Evolutionary conservation across 2,888 invertebrate species (phyloP), one percentile per base, ranked within the genome.

Genomic region (Eilema depressum): DNA sequence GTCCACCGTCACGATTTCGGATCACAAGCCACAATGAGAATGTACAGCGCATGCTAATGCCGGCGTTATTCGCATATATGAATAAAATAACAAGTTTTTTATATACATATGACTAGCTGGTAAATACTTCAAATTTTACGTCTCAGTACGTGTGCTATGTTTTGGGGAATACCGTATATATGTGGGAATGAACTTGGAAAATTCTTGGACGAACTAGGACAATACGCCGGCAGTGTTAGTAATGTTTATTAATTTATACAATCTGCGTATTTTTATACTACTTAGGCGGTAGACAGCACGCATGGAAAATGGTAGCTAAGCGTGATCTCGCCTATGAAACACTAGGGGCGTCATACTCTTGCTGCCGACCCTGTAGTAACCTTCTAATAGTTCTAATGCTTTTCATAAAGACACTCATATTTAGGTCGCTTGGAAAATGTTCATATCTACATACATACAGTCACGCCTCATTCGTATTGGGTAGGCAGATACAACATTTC

Each of bases 21-120:
- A 92, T 90, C 92, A 91, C 89, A 91, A 88, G 86, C 90, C 87
- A 90, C 93, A 90, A 90, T 89, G 86, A 88, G 86, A 87, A 90
- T 91, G 93, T 88, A 90, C 85, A 82, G 86, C 83, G 92, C 90
- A 91, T 91, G 89, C 87, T 92, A 92, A 93, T 92, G 85, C 78
- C 68, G 83, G 76, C 86, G 88, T 88, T 89, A 88, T 90, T 91
- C 86, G 90, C 90, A 91, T 92, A 92, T 85, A 88, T 92, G 88
- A 92, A 92, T 92, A 84, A 83, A 76, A 88, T 90, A 91, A 88
- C 84, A 81, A 70, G 74, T 82, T 78, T 84, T 72, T 85, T 75
- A 84, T 85, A 85, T 85, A 84, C 84, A 83, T 76, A 75, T 70
- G 73, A 66, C 77, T 86, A 84, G 85, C 82, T 87, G 86, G 83